phyloP scores from a whole-genome alignment of 2,888 invertebrate genomes.

The Drosophila cyrtoloma region DNA sequence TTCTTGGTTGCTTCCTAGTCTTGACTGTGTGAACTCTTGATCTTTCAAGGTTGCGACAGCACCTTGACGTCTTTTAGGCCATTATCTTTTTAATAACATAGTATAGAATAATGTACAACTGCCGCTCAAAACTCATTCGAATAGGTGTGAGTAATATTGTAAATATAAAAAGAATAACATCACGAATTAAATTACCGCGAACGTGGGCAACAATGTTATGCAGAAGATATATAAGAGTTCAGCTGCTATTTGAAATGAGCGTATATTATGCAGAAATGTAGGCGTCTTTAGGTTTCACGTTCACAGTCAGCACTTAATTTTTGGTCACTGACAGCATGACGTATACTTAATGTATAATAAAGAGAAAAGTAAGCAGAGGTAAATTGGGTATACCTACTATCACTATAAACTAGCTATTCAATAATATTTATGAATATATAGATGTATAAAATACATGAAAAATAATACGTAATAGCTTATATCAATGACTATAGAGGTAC shows the following conservation, averaged over 20 bases:
- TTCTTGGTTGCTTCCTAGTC: constrained; percentile 46
- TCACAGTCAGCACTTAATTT: constrained; percentile 34
- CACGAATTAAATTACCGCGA: constrained; percentile 65
- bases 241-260: constrained; percentile 37
- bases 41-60: constrained; percentile 70
- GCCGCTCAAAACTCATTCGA: constrained; percentile 3
- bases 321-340: constrained; percentile 28
- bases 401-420: background rate
- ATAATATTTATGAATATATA: background rate
- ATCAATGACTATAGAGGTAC: background rate
- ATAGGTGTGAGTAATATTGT: constrained; percentile 25
- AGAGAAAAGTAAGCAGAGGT: background rate
- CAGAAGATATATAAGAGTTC: constrained; percentile 33
- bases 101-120: constrained; percentile 38
- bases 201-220: constrained; percentile 36
- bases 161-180: constrained; percentile 47
- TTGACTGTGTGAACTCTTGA: constrained; percentile 65
- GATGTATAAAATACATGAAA: background rate
- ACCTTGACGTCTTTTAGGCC: constrained; percentile 48
- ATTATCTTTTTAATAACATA: constrained; percentile 75
- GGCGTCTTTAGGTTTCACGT: constrained; percentile 37
- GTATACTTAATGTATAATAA: constrained; percentile 38
- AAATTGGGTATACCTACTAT: constrained; percentile 6
- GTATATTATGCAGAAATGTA: constrained; percentile 57
- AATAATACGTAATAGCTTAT: background rate